Evolutionary conservation across 2,113 vertebrate genomes (phyloP), one percentile per base, ranked within the genome.

Genomic region (Rhineura floridana): DNA sequence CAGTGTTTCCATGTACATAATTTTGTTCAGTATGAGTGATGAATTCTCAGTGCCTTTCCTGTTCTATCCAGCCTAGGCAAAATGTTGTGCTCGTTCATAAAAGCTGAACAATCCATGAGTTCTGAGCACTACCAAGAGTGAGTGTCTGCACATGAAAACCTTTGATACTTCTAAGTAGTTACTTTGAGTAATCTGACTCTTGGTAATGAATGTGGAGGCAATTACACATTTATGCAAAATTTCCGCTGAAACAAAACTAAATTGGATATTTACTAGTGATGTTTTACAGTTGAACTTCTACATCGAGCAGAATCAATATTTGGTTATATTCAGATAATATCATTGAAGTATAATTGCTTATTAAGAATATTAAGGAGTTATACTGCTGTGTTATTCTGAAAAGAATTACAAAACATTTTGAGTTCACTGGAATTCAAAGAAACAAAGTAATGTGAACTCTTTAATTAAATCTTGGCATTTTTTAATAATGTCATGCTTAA

Each of bases 401-500:
- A 88, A 91, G 93, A 91, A 65, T 89, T 93, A 67, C 59, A 88
- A 83, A 95, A 69, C 70, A 84, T 72, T 93, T 95, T 91, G 28
- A 91, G 81, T 91, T 91, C 67, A 90, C 89, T 91, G 93, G 88
- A 89, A 75, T 92, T 59, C 25, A 79, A 85, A 89, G 78, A 89
- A 92, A 88, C 84, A 91, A 93, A 93, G 89, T 91, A 88, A 93
- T 87, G 75, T 0, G 12, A 88, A 87, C 67, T 25, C 70, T 93
- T 93, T 95, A 93, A 94, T 95, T 95, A 91, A 93, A 91, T 92
- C 91, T 91, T 87, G 12, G 55, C 88, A 90, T 92, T 94, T 93
- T 94, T 93, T 94, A 95, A 92, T 94, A 90, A 92, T 91, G 85
- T 90, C 91, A 93, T 95, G 95, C 90, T 77, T 94, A n/a, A 93